Evolutionary conservation across 2,888 invertebrate species (phyloP).

Genomic region (Cephus runcator): DNA sequence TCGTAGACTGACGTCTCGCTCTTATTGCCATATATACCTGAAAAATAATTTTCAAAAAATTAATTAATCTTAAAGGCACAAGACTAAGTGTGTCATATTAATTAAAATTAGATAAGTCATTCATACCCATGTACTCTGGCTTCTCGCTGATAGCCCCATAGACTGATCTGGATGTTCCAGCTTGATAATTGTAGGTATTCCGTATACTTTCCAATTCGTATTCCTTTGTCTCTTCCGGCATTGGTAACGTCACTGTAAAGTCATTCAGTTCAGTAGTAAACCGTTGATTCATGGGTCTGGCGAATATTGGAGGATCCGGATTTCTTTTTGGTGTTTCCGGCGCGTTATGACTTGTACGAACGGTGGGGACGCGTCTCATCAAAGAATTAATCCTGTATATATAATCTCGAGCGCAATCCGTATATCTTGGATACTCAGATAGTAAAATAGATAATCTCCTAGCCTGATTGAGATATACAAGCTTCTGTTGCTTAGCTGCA

Average conservation of each 20-base stretch:
- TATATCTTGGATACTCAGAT: conserved; percentile 70
- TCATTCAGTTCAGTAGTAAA: conserved; percentile 24
- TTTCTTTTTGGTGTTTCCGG: conserved; percentile 54
- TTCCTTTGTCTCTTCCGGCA: conserved; percentile 19
- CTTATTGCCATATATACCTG: neutral
- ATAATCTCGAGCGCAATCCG: conserved; percentile 69
- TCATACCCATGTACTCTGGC: neutral
- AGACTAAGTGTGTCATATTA: neutral
- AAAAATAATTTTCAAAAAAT: neutral
- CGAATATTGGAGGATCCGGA: conserved; percentile 41
- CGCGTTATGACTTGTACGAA: conserved; percentile 5
- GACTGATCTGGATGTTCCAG: neutral
- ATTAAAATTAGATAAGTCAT: neutral
- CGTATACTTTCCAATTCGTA: conserved; percentile 12
- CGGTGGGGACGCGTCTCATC: conserved; percentile 24
- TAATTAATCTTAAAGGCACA: neutral
- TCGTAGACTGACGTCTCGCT: neutral
- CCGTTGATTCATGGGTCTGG: conserved; percentile 40
- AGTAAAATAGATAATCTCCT: conserved; percentile 74
- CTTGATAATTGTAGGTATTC: neutral
- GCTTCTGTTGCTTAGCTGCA: conserved; percentile 71
- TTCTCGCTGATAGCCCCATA: neutral
- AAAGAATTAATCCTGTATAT: conserved; percentile 67
- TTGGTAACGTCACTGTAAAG: neutral
- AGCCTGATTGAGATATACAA: conserved; percentile 78